These are phyloP conservation scores for Pituophis catenifer DNA, from an alignment of 2,113 vertebrate species.

Conservation along the genomic window DNA sequence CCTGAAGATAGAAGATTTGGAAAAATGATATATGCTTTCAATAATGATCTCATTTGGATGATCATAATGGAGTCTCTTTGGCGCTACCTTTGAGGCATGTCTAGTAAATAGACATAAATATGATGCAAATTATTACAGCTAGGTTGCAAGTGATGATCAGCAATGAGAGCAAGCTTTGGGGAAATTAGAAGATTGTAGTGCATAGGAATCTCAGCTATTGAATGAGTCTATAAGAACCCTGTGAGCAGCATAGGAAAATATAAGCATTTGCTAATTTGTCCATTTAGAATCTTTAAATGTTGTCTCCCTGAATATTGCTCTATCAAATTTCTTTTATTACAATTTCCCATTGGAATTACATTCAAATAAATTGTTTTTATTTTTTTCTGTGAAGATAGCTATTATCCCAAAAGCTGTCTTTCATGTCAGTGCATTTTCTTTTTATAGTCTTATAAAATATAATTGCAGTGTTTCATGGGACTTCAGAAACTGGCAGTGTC, in stretches of 20 bases:
- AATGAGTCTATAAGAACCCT: not conserved
- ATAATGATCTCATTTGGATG: not conserved
- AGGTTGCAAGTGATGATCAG: not conserved
- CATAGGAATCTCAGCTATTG: not conserved
- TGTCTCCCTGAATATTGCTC: not conserved
- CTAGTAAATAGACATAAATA: not conserved
- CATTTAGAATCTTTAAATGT: not conserved
- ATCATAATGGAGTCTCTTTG: not conserved
- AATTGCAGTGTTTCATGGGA: not conserved
- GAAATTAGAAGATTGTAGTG: not conserved
- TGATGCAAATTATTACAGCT: not conserved
- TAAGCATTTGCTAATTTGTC: not conserved
- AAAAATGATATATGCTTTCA: not conserved
- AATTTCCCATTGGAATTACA: not conserved
- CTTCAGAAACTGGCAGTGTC: conserved; percentile 10
- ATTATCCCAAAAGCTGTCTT: conserved; percentile 15
- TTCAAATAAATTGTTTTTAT: not conserved
- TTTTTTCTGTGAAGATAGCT: conserved; percentile 3
- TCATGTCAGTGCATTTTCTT: conserved; percentile 18
- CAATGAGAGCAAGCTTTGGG: not conserved
- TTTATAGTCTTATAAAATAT: conserved; percentile 19
- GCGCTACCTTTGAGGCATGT: not conserved
- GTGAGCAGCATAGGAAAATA: not conserved
- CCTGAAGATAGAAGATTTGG: not conserved
- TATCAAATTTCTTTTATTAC: not conserved